Percentiles rank a stretch among this genome's conserved stretches.
phyloP scores from a whole-genome alignment of 2,888 invertebrate genomes.

The Acanthacorydalis orientalis region DNA sequence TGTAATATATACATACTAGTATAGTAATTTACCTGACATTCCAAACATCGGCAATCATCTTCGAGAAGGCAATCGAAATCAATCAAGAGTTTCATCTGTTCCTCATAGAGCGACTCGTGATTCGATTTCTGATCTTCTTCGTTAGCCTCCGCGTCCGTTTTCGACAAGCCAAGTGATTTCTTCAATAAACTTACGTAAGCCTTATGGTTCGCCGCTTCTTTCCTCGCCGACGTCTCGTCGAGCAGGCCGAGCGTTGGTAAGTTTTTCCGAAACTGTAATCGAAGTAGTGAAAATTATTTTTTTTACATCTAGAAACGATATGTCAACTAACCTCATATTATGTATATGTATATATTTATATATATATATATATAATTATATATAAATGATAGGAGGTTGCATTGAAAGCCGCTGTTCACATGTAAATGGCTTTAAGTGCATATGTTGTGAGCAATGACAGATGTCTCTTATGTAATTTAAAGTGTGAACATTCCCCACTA shows the following conservation, averaged over 20 bases:
- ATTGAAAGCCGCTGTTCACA: no score
- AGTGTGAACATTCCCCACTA: no score
- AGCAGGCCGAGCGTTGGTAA: constrained; percentile 2
- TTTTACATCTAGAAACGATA: no score
- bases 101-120: neutral
- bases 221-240: neutral
- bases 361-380: no score
- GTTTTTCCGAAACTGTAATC: constrained; percentile 3
- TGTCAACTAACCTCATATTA: no score
- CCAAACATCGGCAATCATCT: constrained; percentile 5
- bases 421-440: no score
- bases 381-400: no score
- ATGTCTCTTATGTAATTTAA: no score
- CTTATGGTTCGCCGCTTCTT: neutral
- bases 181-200: neutral
- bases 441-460: no score
- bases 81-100: constrained; percentile 2
- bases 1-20: neutral
- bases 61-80: constrained; percentile 3
- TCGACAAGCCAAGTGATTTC: neutral
- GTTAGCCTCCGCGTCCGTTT: neutral
- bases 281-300: no score
- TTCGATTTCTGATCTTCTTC: neutral
- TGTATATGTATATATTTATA: no score
- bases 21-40: constrained; percentile 2